Evolutionary conservation across 2,113 vertebrate genomes (phyloP).

Genomic region (Orientallactaga bullata): DNA sequence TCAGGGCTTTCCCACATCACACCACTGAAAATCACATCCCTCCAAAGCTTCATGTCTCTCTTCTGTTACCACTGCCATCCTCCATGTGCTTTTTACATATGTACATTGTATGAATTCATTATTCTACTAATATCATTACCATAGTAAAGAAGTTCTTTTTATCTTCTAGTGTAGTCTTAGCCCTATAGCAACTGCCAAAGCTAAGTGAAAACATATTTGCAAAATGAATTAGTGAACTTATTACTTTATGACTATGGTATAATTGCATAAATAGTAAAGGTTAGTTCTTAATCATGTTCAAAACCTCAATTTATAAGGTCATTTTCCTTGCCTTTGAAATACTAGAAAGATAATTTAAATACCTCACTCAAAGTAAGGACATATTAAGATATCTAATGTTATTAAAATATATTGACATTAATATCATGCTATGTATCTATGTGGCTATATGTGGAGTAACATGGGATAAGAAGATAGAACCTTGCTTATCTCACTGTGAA

Average conservation of each 20-base stretch:
- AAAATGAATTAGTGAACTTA: background rate
- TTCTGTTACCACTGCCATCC: background rate
- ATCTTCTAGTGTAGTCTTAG: background rate
- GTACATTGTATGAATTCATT: background rate
- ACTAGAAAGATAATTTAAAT: background rate
- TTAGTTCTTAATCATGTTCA: background rate
- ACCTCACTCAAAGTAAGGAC: background rate
- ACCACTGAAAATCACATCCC: background rate
- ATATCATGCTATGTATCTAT: background rate
- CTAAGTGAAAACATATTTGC: background rate
- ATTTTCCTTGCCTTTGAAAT: slow-evolving; percentile 30
- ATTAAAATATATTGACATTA: background rate
- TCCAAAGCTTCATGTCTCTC: background rate
- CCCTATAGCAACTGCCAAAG: background rate
- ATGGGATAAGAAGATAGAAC: background rate
- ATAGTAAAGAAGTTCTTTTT: background rate
- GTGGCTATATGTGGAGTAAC: background rate
- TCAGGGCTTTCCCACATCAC: background rate
- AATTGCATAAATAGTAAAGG: background rate
- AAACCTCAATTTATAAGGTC: background rate
- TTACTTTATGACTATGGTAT: background rate
- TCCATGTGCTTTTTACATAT: background rate
- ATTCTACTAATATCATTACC: background rate
- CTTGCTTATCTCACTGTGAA: background rate
- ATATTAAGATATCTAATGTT: background rate